Percentiles rank a stretch among this genome's conserved stretches.
These are phyloP conservation scores for Saccostrea echinata DNA, from an alignment of 1,140 invertebrate genomes.

Conservation along the genomic window DNA sequence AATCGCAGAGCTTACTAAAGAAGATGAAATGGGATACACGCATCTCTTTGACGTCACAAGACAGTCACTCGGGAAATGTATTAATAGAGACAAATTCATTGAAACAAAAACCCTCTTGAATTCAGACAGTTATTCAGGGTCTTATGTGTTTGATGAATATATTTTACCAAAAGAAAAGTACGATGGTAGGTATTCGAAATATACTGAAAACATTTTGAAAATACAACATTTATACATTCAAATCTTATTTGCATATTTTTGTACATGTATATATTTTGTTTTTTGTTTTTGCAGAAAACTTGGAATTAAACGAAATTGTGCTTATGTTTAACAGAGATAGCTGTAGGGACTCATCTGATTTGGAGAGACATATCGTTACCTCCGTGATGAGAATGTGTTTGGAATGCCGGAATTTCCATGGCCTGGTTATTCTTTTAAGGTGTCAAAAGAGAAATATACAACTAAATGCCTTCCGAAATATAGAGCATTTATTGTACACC, in stretches of 20 bases:
- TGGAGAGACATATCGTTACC: background rate
- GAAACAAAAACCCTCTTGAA: background rate
- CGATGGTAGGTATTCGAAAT: background rate
- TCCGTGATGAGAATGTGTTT: background rate
- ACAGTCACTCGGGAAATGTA: background rate
- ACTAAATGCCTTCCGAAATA: background rate
- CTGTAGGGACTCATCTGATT: background rate
- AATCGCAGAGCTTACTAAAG: background rate
- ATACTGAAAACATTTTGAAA: background rate
- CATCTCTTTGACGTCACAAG: background rate
- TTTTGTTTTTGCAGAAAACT: background rate
- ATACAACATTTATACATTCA: background rate
- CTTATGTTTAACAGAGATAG: background rate
- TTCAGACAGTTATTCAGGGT: background rate
- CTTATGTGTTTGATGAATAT: background rate
- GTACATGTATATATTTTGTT: no score
- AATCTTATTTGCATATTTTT: no score
- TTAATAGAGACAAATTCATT: background rate
- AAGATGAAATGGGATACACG: background rate
- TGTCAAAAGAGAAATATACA: constrained; percentile 26
- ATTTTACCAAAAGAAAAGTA: background rate
- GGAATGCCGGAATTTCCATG: background rate
- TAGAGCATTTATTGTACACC: background rate
- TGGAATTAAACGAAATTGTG: background rate
- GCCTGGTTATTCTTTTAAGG: background rate